phyloP scores from a whole-genome alignment of 2,113 vertebrate genomes.

The Chrysemys picta region DNA sequence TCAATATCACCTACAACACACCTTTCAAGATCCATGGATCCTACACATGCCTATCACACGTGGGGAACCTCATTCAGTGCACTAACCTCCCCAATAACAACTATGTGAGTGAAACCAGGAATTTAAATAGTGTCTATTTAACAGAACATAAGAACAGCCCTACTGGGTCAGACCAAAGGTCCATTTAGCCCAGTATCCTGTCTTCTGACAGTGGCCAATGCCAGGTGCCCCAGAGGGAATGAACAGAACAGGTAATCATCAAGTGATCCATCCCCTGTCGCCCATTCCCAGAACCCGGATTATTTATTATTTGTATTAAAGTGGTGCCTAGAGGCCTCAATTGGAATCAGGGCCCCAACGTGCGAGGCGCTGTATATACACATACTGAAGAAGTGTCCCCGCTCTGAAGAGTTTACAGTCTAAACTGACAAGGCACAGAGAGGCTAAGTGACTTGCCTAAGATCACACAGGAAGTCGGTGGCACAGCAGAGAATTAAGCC shows the following conservation, averaged over 20 bases:
- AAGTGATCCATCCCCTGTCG: too few relatives aligned
- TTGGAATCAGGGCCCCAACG: not conserved
- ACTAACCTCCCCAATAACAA: too few relatives aligned
- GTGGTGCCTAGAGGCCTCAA: not conserved
- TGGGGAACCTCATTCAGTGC: too few relatives aligned
- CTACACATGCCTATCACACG: too few relatives aligned
- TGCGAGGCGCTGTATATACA: not conserved
- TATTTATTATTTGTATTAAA: not conserved
- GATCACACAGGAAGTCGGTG: not conserved
- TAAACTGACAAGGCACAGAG: not conserved
- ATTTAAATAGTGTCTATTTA: not conserved
- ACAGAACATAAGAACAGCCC: not conserved
- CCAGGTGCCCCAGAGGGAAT: too few relatives aligned
- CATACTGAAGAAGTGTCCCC: not conserved
- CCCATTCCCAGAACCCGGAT: not conserved
- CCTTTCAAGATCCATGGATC: too few relatives aligned
- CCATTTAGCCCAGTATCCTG: too few relatives aligned
- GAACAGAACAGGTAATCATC: too few relatives aligned
- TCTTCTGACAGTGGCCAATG: too few relatives aligned
- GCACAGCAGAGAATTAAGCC: not conserved
- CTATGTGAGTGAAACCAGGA: not conserved
- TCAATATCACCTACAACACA: too few relatives aligned
- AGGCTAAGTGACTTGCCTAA: not conserved
- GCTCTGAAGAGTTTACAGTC: not conserved
- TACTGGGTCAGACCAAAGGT: too few relatives aligned